Evolutionary conservation across 2,113 vertebrate genomes (phyloP).

Genomic region (Nycticryphes semicollaris): DNA sequence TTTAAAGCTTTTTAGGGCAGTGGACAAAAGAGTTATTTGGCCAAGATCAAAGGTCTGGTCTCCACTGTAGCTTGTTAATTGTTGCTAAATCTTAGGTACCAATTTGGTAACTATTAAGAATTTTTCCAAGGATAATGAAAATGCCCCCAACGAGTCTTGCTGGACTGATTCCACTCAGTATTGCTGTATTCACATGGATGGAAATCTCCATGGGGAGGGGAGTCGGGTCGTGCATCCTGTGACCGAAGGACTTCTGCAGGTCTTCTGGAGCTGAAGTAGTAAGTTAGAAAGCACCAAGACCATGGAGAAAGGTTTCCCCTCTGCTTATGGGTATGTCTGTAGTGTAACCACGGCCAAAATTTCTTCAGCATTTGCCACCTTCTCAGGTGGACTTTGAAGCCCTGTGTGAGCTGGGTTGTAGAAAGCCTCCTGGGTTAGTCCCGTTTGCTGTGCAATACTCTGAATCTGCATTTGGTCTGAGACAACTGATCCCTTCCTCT

Average conservation of each 20-base stretch:
- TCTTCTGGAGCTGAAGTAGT: neutral
- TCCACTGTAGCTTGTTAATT: neutral
- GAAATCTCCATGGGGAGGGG: neutral
- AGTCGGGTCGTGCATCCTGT: accelerated
- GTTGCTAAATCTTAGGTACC: neutral
- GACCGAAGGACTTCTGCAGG: neutral
- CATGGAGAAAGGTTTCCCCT: neutral
- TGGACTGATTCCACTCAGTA: neutral
- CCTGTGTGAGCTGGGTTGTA: neutral
- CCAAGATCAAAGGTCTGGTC: neutral
- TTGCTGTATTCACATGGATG: accelerated
- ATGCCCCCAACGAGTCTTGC: neutral
- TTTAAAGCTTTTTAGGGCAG: neutral
- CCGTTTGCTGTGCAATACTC: neutral
- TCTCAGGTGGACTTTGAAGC: neutral
- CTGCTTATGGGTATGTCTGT: neutral
- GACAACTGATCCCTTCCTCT: neutral
- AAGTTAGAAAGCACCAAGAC: neutral
- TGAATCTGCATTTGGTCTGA: neutral
- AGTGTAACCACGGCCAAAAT: neutral
- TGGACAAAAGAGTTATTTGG: neutral
- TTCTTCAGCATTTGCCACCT: neutral
- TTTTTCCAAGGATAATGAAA: neutral
- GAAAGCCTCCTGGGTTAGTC: neutral
- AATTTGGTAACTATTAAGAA: neutral